Percentiles rank a stretch among this genome's conserved stretches.
phyloP scores from a whole-genome alignment of 2,888 invertebrate genomes.

The Encarsia formosa region DNA sequence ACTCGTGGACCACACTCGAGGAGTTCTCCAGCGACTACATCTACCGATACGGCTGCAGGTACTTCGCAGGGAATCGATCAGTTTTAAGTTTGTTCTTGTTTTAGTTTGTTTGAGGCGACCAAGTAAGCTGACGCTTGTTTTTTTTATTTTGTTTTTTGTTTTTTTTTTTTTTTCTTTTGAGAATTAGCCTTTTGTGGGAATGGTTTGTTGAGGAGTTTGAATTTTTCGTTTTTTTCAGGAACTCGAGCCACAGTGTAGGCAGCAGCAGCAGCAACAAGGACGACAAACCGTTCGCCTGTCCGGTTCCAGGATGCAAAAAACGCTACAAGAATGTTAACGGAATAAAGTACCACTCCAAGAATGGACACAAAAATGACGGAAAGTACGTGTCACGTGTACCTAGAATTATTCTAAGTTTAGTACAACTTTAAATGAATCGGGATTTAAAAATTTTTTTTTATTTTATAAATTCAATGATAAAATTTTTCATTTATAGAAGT shows the following conservation, averaged over 20 bases:
- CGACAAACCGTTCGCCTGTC: slow-evolving; percentile 80
- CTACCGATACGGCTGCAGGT: slow-evolving; percentile 69
- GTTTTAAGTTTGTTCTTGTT: neutral
- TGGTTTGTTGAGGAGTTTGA: neutral
- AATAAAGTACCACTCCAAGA: slow-evolving; percentile 83
- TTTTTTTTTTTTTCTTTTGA: neutral
- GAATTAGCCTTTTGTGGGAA: neutral
- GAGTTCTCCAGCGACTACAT: slow-evolving; percentile 78
- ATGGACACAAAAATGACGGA: slow-evolving; percentile 75
- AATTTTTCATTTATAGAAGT: neutral
- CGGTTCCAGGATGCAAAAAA: slow-evolving; percentile 82
- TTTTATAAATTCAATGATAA: no score
- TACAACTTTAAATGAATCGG: no score
- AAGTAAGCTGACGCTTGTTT: neutral
- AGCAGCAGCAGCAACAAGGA: slow-evolving; percentile 10
- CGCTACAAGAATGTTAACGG: slow-evolving; percentile 85
- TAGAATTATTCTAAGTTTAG: no score
- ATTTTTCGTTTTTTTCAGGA: slow-evolving; percentile 14
- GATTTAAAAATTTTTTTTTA: no score
- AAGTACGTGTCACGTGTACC: slow-evolving; percentile 28
- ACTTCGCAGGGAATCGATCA: slow-evolving; percentile 20
- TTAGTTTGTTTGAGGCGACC: no score
- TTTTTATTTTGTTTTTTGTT: neutral
- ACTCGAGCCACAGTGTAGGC: slow-evolving; percentile 5
- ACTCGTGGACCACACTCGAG: slow-evolving; percentile 74